phyloP scores from a whole-genome alignment of 2,113 vertebrate species.

The Pelecanus crispus region DNA sequence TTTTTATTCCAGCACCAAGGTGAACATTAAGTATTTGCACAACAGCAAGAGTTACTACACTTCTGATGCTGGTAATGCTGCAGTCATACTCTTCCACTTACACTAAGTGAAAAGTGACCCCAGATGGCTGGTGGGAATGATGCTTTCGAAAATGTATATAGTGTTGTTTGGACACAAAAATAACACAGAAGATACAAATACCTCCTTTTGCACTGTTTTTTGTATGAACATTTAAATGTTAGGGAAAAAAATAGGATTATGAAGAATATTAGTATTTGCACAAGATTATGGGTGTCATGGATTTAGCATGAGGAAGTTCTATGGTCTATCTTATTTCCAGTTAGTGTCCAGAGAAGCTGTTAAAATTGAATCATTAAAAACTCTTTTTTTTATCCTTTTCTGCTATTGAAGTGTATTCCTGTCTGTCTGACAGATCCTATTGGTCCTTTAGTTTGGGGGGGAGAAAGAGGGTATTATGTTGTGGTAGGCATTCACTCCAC shows the following conservation, averaged over 20 bases:
- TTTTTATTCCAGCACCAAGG: neutral
- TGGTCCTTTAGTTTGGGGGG: neutral
- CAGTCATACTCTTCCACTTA: neutral
- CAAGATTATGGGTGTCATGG: neutral
- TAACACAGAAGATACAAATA: neutral
- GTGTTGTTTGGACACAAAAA: neutral
- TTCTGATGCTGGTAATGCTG: neutral
- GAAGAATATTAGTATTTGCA: neutral
- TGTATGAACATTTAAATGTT: neutral
- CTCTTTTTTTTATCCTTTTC: neutral
- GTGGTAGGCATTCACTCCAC: neutral
- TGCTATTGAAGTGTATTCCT: neutral
- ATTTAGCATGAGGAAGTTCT: neutral
- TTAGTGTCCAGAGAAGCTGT: neutral
- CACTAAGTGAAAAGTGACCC: neutral
- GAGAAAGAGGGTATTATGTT: fast-evolving
- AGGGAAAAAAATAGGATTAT: neutral
- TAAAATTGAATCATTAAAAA: neutral
- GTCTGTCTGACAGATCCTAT: neutral
- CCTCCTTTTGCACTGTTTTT: neutral
- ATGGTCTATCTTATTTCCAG: neutral
- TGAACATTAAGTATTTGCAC: neutral
- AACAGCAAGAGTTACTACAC: neutral
- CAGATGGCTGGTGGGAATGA: neutral
- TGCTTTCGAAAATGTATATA: neutral